Conservation (phyloP, 2,888 invertebrate genomes). For the Iphiclides podalirius region DNA sequence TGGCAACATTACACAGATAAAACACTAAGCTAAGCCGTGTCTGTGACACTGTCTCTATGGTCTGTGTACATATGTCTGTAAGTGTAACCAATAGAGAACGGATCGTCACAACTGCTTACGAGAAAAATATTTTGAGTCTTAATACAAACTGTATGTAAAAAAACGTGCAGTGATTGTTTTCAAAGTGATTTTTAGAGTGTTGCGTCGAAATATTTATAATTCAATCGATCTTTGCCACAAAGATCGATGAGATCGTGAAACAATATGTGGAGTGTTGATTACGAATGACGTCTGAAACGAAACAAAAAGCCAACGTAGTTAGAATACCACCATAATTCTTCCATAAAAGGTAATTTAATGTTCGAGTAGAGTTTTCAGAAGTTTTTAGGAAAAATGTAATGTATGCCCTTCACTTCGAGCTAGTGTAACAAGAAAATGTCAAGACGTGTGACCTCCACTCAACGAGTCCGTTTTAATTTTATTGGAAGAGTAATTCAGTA, state of each 20-base stretch:
- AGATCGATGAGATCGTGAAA: constrained; percentile 51
- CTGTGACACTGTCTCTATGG: no score
- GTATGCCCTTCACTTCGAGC: constrained; percentile 52
- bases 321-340: constrained; percentile 26
- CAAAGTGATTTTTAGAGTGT: constrained; percentile 28
- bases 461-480: constrained; percentile 40
- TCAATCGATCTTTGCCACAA: constrained; percentile 6
- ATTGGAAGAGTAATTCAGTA: not conserved
- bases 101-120: constrained; percentile 32
- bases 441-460: constrained; percentile 70
- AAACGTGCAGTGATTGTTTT: constrained; percentile 41
- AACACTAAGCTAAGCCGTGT: no score
- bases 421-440: constrained; percentile 64
- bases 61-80: no score
- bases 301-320: constrained; percentile 67
- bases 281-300: constrained; percentile 69
- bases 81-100: constrained; percentile 27
- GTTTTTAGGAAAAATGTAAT: not conserved
- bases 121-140: constrained; percentile 37
- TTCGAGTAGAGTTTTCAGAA: not conserved
- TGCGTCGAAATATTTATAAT: constrained; percentile 11
- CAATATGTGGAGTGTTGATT: constrained; percentile 75
- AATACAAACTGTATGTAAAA: constrained; percentile 32
- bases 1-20: no score
- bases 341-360: constrained; percentile 44